Evolutionary conservation across 1,140 invertebrate genomes (phyloP).

Genomic region (Centruroides vittatus): DNA sequence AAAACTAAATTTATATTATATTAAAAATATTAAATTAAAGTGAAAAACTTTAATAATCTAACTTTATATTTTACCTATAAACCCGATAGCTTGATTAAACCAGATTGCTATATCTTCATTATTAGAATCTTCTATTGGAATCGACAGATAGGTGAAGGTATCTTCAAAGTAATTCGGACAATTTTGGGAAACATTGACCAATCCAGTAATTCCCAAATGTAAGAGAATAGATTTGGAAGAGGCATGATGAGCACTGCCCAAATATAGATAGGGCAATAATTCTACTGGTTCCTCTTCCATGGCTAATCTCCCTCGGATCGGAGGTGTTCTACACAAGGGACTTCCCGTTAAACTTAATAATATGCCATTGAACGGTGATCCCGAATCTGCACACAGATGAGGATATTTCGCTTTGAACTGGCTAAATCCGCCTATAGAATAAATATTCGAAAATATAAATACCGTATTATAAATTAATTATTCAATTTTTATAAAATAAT

Average conservation of each 20-base stretch:
- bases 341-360: too few relatives aligned
- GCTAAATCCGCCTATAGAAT: too few relatives aligned
- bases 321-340: too few relatives aligned
- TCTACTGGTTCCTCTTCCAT: conserved; percentile 23
- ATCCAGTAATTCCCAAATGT: conserved; percentile 28
- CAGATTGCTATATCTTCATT: conserved; percentile 26
- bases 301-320: conserved; percentile 4
- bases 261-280: conserved; percentile 28
- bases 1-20: too few relatives aligned
- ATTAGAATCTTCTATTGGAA: conserved; percentile 28
- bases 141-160: conserved; percentile 28
- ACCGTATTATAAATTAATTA: too few relatives aligned
- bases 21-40: too few relatives aligned
- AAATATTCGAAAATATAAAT: too few relatives aligned
- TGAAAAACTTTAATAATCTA: neutral
- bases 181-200: conserved; percentile 30
- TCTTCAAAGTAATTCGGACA: conserved; percentile 28
- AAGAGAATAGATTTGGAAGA: conserved; percentile 22
- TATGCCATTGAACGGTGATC: too few relatives aligned
- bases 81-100: conserved; percentile 28
- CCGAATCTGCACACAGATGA: too few relatives aligned
- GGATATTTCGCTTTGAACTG: too few relatives aligned
- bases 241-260: conserved; percentile 28
- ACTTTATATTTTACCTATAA: conserved; percentile 26
- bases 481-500: too few relatives aligned